These are phyloP conservation scores for Ypsolopha scabrella DNA, from an alignment of 2,888 invertebrate genomes.

Conservation along the genomic window DNA sequence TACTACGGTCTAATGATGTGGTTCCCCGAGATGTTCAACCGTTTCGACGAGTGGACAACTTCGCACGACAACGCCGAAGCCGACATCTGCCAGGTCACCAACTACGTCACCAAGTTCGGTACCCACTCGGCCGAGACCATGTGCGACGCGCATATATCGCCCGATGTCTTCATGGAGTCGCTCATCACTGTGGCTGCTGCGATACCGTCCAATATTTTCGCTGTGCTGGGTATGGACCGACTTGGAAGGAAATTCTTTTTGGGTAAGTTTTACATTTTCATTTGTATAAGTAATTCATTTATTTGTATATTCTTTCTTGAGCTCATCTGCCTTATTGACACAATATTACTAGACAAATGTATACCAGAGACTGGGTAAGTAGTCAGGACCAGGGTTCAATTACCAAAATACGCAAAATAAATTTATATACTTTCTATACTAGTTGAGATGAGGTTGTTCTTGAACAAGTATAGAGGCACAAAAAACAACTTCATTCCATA, in stretches of 20 bases:
- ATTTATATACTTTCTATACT: no score
- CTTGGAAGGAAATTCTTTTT: slow-evolving; percentile 88
- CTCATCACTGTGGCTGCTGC: slow-evolving; percentile 89
- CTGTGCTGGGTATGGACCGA: slow-evolving; percentile 86
- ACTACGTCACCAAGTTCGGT: slow-evolving; percentile 78
- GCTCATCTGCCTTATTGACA: no score
- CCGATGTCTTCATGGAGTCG: slow-evolving; percentile 87
- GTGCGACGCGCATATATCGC: slow-evolving; percentile 80
- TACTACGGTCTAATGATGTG: slow-evolving; percentile 98
- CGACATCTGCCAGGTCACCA: slow-evolving; percentile 81
- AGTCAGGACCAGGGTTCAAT: no score
- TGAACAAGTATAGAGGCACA: no score
- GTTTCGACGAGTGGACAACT: slow-evolving; percentile 84
- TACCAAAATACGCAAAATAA: no score
- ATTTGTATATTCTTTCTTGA: background rate
- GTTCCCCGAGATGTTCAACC: slow-evolving; percentile 95
- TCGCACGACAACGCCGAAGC: slow-evolving; percentile 75
- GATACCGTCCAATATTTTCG: slow-evolving; percentile 86
- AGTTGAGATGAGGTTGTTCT: no score
- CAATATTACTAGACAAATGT: no score
- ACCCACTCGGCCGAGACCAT: slow-evolving; percentile 67
- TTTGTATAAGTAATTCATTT: background rate
- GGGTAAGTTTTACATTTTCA: slow-evolving; percentile 50
- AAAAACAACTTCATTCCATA: background rate
- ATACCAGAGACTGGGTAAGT: no score